Percentiles rank a stretch among this genome's conserved stretches.
phyloP scores from a whole-genome alignment of 64 coral and sea anemone species.

The Pocillopora verrucosa region DNA sequence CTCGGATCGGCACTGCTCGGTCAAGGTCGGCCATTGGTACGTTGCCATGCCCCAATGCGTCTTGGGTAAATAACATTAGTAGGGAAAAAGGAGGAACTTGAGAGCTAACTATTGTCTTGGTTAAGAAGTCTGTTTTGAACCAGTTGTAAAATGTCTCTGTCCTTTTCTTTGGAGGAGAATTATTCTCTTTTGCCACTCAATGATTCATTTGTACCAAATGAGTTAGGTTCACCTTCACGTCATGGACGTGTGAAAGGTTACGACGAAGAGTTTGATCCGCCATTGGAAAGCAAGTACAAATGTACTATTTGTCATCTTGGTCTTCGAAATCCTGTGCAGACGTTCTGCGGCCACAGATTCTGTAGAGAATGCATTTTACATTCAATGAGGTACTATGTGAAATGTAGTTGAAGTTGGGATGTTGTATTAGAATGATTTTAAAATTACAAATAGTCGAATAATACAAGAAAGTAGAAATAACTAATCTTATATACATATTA shows the following conservation, averaged over 20 bases:
- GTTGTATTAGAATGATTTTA: no score
- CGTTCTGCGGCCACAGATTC: slow-evolving; percentile 42
- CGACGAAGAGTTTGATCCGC: slow-evolving; percentile 57
- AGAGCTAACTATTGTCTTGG: no score
- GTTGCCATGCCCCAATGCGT: no score
- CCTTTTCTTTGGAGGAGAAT: neutral
- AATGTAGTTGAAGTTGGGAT: no score
- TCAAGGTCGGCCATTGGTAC: no score
- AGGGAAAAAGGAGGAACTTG: no score
- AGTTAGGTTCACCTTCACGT: neutral
- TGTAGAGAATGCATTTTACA: slow-evolving; percentile 43
- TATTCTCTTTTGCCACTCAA: neutral
- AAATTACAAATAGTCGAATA: no score
- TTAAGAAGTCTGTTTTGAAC: no score
- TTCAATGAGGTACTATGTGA: slow-evolving; percentile 18
- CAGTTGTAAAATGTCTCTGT: neutral
- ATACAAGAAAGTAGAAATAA: no score
- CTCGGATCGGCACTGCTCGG: no score
- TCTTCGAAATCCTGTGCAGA: slow-evolving; percentile 52
- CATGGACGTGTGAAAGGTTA: neutral
- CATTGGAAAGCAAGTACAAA: slow-evolving; percentile 57
- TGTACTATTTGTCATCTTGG: slow-evolving; percentile 62
- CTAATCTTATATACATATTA: no score
- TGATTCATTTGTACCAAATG: neutral
- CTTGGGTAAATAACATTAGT: no score